These are phyloP conservation scores for Phataginus tetradactyla DNA, from an alignment of 2,797 vertebrate species.

Conservation along the genomic window DNA sequence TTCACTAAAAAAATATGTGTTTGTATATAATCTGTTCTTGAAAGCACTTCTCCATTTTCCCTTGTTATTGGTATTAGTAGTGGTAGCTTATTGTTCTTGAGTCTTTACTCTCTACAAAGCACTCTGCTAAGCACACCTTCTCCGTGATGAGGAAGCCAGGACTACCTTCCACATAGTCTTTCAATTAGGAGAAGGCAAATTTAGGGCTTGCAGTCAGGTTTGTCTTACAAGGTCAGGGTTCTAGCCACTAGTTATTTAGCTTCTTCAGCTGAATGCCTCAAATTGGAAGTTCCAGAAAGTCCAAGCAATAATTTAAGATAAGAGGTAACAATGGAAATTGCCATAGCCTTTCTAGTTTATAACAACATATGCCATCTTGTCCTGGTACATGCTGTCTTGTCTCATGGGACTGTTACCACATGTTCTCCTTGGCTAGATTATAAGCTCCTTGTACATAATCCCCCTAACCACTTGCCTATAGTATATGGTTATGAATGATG, in stretches of 20 bases:
- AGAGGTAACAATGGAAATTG: neutral
- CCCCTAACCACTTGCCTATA: neutral
- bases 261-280: neutral
- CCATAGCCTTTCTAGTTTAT: neutral
- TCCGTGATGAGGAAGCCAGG: neutral
- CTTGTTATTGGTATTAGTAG: neutral
- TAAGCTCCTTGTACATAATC: neutral
- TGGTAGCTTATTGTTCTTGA: neutral
- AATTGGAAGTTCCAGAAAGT: neutral
- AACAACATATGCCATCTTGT: neutral
- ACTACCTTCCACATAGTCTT: neutral
- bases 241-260: neutral
- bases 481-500: neutral
- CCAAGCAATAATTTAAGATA: neutral
- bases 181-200: neutral
- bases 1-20: neutral
- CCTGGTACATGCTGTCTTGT: neutral
- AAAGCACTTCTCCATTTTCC: neutral
- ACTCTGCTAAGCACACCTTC: neutral
- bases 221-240: neutral
- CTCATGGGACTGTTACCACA: neutral
- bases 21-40: neutral
- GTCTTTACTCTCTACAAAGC: neutral
- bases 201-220: neutral
- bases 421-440: neutral